Evolutionary conservation across 2,797 vertebrate genomes (phyloP), one percentile per base, ranked within the genome.

Genomic region (Channa striata): DNA sequence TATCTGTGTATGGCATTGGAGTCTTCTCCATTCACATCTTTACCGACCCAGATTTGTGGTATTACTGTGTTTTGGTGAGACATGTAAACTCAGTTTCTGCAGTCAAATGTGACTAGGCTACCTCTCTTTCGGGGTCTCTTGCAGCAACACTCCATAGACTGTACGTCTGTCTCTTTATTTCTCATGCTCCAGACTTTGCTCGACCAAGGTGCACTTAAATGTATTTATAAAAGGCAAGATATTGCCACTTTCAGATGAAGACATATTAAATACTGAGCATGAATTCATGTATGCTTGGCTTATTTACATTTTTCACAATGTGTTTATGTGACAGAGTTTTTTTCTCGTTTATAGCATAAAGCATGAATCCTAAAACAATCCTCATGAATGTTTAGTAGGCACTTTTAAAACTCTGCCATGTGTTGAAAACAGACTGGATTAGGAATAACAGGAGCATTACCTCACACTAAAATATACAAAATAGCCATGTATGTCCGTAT

Each of bases 161-260:
- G 2, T 30, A 6, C 17, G 7, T 68, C 42, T 37, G 19, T 68
- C 59, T 77, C 37, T 59, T 73, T 59, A 71, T 75, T 73, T 85
- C 74, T 76, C n/a, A 12, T 81, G 60, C 72, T 68, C 30, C 49
- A 78, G 78, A 84, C 56, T 54, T 52, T 79, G 74, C 81, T 83
- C 79, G 80, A 87, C 81, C 36, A 1, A 84, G 86, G 79, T 89
- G 89, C 87, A 90, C 86, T 92, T 90, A 90, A 78, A 87, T n/a
- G 1, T 90, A 89, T 91, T 91, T 91, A 90, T 86, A 82, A 85
- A 82, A 74, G 78, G 82, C 74, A 71, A 82, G 21, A 72, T 50
- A 74, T 77, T 85, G 82, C 58, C 52, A 51, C 51, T 79, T 82
- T 86, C 67, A 86, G 66, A 84, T 85, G 80, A 87, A 89, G 83